Percentiles rank a stretch among this genome's conserved stretches.
Conservation (phyloP, 1,140 invertebrate species). For the Ooceraea biroi region DNA sequence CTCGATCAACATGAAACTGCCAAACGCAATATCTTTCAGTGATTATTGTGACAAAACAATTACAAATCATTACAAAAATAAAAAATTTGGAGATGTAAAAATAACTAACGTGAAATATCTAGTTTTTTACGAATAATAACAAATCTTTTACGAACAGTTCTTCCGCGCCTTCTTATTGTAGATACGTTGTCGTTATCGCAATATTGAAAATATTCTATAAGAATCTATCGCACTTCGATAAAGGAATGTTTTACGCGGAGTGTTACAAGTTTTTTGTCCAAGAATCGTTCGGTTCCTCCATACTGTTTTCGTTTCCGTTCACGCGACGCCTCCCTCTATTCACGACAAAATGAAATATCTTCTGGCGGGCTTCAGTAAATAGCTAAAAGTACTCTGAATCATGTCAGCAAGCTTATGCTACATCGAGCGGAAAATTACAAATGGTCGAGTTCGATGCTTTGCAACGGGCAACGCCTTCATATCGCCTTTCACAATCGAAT, state of each 20-base stretch:
- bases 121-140: not conserved
- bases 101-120: not conserved
- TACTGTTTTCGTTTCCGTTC: slow-evolving; percentile 44
- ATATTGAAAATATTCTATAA: not conserved
- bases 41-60: not conserved
- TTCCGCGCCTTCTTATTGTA: not conserved
- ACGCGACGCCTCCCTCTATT: slow-evolving; percentile 6
- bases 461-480: slow-evolving; percentile 73
- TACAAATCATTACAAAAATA: not conserved
- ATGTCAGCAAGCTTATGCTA: slow-evolving; percentile 79
- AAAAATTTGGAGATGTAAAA: not conserved
- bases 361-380: slow-evolving; percentile 68
- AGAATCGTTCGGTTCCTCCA: slow-evolving; percentile 28
- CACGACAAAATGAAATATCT: slow-evolving; percentile 72
- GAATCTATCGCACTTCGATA: not conserved
- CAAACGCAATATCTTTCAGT: slow-evolving; percentile 7
- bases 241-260: slow-evolving; percentile 15
- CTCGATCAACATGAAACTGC: slow-evolving; percentile 26
- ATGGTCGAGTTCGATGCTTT: slow-evolving; percentile 71
- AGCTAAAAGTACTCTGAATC: slow-evolving; percentile 76
- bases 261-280: slow-evolving; percentile 43
- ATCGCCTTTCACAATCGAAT: slow-evolving; percentile 51
- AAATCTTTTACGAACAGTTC: too few species aligned
- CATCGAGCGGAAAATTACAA: slow-evolving; percentile 82
- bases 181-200: not conserved